Conservation (phyloP, 2,113 vertebrate species). For the Triplophysa tibetana region DNA sequence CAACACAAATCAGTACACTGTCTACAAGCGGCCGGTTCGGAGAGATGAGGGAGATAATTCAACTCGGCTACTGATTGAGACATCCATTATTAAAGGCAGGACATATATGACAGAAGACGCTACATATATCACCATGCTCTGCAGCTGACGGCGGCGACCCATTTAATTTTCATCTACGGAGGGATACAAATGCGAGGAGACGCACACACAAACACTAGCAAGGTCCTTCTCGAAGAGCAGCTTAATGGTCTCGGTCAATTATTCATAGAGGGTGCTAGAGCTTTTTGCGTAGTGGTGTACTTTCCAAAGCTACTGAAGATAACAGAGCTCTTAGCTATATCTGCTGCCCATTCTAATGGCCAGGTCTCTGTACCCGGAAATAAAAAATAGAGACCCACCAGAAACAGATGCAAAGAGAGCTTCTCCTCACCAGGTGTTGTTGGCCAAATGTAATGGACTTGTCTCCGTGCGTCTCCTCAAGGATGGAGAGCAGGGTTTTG, state of each 20-base stretch:
- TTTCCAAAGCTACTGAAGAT: slow-evolving; percentile 53
- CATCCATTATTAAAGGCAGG: slow-evolving; percentile 4
- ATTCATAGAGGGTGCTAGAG: slow-evolving; percentile 64
- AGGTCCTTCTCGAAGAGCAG: slow-evolving; percentile 55
- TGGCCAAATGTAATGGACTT: slow-evolving; percentile 66
- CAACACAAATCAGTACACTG: slow-evolving; percentile 39
- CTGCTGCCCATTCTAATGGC: slow-evolving; percentile 61
- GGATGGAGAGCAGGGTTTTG: slow-evolving; percentile 54
- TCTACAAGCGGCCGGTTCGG: slow-evolving; percentile 15
- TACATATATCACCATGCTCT: slow-evolving; percentile 11
- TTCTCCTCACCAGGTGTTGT: slow-evolving; percentile 61
- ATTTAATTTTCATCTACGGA: not conserved
- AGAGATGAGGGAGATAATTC: slow-evolving; percentile 39
- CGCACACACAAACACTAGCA: slow-evolving; percentile 4
- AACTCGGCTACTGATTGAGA: slow-evolving; percentile 13
- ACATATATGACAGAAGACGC: slow-evolving; percentile 14
- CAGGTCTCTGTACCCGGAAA: not conserved
- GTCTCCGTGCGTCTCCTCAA: slow-evolving; percentile 51
- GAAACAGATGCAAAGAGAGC: slow-evolving; percentile 28
- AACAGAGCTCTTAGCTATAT: slow-evolving; percentile 54
- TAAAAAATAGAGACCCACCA: slow-evolving; percentile 57
- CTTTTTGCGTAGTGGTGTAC: slow-evolving; percentile 56
- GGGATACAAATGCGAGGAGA: not conserved
- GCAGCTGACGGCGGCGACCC: not conserved
- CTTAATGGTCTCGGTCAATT: slow-evolving; percentile 74